Evolutionary conservation across 1,140 invertebrate genomes (phyloP).

Genomic region (Chionoecetes opilio): DNA sequence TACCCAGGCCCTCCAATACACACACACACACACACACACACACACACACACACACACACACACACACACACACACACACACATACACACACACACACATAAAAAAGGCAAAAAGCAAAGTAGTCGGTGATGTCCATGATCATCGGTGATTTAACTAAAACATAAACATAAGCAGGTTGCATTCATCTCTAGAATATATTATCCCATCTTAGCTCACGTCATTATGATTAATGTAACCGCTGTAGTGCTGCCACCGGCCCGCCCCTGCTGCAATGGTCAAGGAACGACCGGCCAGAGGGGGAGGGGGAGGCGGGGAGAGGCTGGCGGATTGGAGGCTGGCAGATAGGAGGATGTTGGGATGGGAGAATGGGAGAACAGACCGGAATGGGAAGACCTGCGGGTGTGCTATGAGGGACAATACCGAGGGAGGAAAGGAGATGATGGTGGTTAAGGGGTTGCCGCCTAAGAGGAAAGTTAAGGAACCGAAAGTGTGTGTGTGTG

Average conservation of each 20-base stretch:
- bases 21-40: background rate
- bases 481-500: constrained; percentile 32
- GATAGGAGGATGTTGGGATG: background rate
- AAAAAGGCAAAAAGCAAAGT: background rate
- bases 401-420: background rate
- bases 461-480: background rate
- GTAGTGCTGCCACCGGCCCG: background rate
- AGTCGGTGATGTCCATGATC: background rate
- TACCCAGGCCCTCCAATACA: too few species aligned
- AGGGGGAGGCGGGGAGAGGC: background rate
- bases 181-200: constrained; percentile 22
- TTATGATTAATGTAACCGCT: background rate
- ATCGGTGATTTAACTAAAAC: background rate
- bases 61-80: too few species aligned
- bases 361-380: background rate
- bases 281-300: background rate
- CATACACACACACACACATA: too few species aligned
- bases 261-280: background rate
- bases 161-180: constrained; percentile 20
- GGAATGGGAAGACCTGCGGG: background rate
- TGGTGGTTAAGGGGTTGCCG: background rate
- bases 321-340: background rate
- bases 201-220: constrained; percentile 25
- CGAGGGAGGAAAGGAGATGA: background rate
- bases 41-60: too few species aligned